Evolutionary conservation across 2,888 invertebrate species (phyloP), one percentile per base, ranked within the genome.

Genomic region (Eristalis arbustorum): DNA sequence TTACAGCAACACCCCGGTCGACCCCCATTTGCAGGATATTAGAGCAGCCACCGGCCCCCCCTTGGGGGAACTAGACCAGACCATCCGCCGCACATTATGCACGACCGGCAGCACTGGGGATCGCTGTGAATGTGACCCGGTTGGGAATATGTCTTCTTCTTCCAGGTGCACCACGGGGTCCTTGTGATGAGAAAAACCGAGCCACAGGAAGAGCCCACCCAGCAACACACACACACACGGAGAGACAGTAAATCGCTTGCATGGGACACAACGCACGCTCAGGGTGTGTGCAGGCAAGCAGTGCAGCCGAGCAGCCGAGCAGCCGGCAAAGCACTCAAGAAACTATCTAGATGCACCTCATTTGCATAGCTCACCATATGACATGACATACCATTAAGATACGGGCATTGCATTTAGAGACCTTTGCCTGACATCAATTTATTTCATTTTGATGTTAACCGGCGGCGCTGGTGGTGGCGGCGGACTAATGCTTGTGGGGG

Each of bases 301-400:
- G 61, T 67, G 77, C 85, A 82, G 31, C 31, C 77, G 77, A 85
- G 77, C 85, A 82, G 31, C 31, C 77, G 77, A 85, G 74, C 74
- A 87, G 87, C 83, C 78, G 57, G 78, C 75, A 79, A 76, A 83
- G 64, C 34, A 77, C 76, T 73, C 79, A 87, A 87, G 78, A 72
- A 83, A 69, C 83, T 87, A 87, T 87, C 83, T 82, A 63, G 87
- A 87, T 87, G 78, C 75, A 83, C 78, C 83, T 87, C 78, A 74
- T 87, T 87, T 87, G 68, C 87, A 87, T 78, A 82, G 84, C 75
- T 80, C 66, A 49, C 75, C 67, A 67, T 81, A 78, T 83, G 87
- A 87, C 87, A 78, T 87, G 87, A 83, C 87, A 87, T 87, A 83
- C 83, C 83, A 87, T 87, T 87, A 87, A 87, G 83, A 87, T 87